phyloP scores from a whole-genome alignment of 2,888 invertebrate species.

The Lissocephala sabroskyi region DNA sequence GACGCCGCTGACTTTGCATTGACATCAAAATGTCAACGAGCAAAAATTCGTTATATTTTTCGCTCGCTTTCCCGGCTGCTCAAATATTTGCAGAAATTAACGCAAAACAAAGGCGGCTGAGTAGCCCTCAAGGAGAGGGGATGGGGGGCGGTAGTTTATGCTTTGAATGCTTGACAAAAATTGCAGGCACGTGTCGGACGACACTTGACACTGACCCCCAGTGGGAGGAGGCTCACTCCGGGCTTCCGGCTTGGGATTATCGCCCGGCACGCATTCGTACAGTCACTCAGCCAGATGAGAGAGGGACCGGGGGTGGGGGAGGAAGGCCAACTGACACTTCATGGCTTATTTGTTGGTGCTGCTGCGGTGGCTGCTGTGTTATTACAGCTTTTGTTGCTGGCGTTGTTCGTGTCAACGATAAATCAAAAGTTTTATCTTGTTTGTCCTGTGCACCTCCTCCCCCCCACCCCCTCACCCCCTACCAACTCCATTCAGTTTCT shows the following conservation, averaged over 20 bases:
- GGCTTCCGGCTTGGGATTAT: conserved; percentile 9
- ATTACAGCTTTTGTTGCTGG: conserved; percentile 9
- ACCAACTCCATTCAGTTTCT: not conserved
- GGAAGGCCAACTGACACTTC: no score
- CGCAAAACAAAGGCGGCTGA: conserved; percentile 18
- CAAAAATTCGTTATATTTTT: conserved; percentile 19
- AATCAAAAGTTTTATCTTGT: conserved; percentile 59
- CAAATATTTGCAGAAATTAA: conserved; percentile 58
- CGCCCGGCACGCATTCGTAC: conserved; percentile 37
- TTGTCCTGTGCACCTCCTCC: conserved; percentile 27
- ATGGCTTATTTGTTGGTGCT: conserved; percentile 6
- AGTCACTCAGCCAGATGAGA: conserved; percentile 16
- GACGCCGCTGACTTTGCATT: conserved; percentile 21
- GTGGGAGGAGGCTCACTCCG: no score
- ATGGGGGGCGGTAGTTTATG: conserved; percentile 7
- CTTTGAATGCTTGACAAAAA: conserved; percentile 29
- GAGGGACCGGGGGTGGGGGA: not conserved
- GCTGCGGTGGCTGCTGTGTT: not conserved
- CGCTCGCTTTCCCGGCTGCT: conserved; percentile 3
- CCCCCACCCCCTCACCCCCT: conserved; percentile 16
- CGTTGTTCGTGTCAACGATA: conserved; percentile 55
- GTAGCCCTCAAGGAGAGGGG: not conserved
- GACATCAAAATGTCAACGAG: conserved; percentile 61
- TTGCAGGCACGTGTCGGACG: conserved; percentile 48
- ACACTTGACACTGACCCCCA: conserved; percentile 60